Conservation (phyloP, 2,888 invertebrate genomes). For the Galerucella nymphaeae region DNA sequence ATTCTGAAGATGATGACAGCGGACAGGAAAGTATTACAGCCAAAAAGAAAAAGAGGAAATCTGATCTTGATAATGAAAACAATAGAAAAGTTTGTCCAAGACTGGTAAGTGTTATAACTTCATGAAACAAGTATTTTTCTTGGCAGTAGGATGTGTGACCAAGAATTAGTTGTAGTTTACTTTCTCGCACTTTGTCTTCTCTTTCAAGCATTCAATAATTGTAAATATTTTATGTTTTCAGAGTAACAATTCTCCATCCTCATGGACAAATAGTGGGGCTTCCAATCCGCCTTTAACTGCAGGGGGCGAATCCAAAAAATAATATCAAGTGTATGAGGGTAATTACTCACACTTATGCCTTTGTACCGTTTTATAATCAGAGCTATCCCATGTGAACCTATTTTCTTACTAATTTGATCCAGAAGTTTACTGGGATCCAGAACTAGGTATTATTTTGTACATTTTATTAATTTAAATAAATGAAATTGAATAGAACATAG, state of each 20-base stretch:
- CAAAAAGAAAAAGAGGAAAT: slow-evolving; percentile 81
- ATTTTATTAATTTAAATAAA: slow-evolving; percentile 37
- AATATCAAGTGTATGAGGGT: slow-evolving; percentile 28
- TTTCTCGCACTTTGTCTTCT: too few species aligned
- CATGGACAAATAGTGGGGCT: slow-evolving; percentile 50
- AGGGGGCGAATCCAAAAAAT: slow-evolving; percentile 28
- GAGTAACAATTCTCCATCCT: slow-evolving; percentile 44
- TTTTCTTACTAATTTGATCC: slow-evolving; percentile 38
- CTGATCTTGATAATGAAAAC: slow-evolving; percentile 61
- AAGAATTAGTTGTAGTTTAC: too few species aligned
- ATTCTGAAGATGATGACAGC: slow-evolving; percentile 75
- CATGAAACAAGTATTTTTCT: background rate
- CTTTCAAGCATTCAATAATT: slow-evolving; percentile 1
- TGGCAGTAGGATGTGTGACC: background rate
- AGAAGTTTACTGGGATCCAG: slow-evolving; percentile 28
- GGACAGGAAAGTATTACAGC: slow-evolving; percentile 91
- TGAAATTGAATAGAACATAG: slow-evolving; percentile 8
- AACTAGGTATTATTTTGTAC: slow-evolving; percentile 39
- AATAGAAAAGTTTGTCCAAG: slow-evolving; percentile 55
- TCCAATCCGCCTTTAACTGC: slow-evolving; percentile 48
- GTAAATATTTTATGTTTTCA: slow-evolving; percentile 36
- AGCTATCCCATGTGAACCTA: slow-evolving; percentile 22
- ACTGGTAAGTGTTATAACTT: slow-evolving; percentile 49
- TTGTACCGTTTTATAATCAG: slow-evolving; percentile 35
- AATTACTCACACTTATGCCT: slow-evolving; percentile 28